phyloP scores from a whole-genome alignment of 2,113 vertebrate species.

The Sarotherodon lohbergeri region DNA sequence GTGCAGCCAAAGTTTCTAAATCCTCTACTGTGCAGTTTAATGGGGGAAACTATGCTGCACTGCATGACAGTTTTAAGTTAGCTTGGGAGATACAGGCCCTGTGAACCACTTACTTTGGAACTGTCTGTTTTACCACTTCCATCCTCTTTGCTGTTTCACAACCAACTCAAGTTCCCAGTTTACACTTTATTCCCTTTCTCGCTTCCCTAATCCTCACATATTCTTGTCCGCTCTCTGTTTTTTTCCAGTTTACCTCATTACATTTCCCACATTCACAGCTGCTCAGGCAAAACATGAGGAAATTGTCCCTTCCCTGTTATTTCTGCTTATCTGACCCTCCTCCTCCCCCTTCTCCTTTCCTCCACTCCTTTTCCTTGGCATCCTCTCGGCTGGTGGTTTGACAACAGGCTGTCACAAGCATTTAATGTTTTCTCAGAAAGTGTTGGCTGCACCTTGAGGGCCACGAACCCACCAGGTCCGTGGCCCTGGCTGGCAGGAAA shows the following conservation, averaged over 20 bases:
- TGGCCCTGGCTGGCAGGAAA: background rate
- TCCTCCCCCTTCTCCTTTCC: background rate
- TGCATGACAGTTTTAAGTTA: background rate
- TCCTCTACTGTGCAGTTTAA: background rate
- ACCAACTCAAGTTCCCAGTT: background rate
- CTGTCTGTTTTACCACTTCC: background rate
- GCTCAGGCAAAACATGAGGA: background rate
- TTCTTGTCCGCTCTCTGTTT: background rate
- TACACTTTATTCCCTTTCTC: background rate
- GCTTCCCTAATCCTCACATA: background rate
- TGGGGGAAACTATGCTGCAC: background rate
- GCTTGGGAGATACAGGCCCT: background rate
- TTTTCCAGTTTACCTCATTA: background rate
- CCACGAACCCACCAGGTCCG: background rate
- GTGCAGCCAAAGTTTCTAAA: background rate
- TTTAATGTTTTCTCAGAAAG: slow-evolving; percentile 40
- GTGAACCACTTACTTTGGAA: background rate
- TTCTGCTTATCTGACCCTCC: background rate
- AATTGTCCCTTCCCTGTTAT: background rate
- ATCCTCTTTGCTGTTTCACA: background rate
- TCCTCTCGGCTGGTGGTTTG: slow-evolving; percentile 4
- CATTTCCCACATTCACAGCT: background rate
- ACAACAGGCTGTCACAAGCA: slow-evolving; percentile 51
- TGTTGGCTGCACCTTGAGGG: background rate
- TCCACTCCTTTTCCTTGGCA: background rate